These are phyloP conservation scores for Scomber japonicus DNA, from an alignment of 2,113 vertebrate genomes.

Conservation along the genomic window DNA sequence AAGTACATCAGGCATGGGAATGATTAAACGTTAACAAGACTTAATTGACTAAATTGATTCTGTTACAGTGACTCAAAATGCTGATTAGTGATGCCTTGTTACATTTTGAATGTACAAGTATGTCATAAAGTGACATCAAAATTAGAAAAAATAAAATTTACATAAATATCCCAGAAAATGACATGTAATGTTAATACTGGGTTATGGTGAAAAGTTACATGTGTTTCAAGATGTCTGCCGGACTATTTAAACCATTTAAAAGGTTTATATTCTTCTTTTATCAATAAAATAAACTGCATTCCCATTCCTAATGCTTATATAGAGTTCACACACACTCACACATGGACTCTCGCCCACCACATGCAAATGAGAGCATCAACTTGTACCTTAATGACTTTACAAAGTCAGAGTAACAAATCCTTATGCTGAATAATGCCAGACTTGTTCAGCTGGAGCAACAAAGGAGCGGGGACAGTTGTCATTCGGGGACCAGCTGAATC, in stretches of 20 bases:
- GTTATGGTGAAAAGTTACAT: not conserved
- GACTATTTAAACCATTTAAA: not conserved
- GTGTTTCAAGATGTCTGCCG: not conserved
- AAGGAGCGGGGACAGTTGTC: constrained; percentile 41
- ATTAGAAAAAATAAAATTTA: constrained; percentile 4
- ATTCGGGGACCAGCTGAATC: constrained; percentile 57
- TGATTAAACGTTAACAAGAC: constrained; percentile 3
- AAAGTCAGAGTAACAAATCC: constrained; percentile 68
- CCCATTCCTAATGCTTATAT: constrained; percentile 50
- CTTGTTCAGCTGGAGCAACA: constrained; percentile 56
- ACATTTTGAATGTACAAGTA: not conserved
- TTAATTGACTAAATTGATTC: constrained; percentile 1
- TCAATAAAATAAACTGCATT: constrained; percentile 18
- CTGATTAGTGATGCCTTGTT: not conserved
- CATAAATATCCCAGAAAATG: constrained; percentile 3
- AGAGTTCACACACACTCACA: constrained; percentile 1
- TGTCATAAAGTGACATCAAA: constrained; percentile 2
- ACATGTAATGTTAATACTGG: not conserved
- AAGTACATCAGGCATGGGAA: constrained; percentile 52
- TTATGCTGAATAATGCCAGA: constrained; percentile 71
- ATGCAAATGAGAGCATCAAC: constrained; percentile 20
- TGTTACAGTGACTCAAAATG: not conserved
- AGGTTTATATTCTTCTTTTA: not conserved
- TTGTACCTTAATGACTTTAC: constrained; percentile 45
- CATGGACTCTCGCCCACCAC: not conserved